Conservation (phyloP, 2,797 vertebrate species). For the Thalassophryne amazonica region DNA sequence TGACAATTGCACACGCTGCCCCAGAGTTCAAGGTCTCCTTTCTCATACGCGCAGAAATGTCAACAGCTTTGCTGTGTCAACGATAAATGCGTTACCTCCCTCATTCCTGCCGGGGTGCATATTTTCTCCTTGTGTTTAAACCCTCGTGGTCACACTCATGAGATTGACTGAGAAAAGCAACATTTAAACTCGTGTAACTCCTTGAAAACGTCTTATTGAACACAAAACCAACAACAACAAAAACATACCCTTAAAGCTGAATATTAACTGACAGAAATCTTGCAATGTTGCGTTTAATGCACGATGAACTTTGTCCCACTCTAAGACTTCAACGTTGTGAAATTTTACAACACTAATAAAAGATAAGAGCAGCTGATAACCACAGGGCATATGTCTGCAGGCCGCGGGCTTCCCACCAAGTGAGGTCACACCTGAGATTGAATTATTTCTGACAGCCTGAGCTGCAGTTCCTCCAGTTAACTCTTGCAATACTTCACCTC, state of each 20-base stretch:
- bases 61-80: constrained; percentile 25
- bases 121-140: constrained; percentile 6
- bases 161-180: background rate
- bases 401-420: constrained; percentile 35
- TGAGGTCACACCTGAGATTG: constrained; percentile 29
- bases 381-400: background rate
- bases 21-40: background rate
- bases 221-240: too few species aligned
- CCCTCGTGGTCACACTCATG: background rate
- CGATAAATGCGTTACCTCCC: constrained; percentile 4
- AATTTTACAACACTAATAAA: constrained; percentile 46
- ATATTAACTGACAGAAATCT: too few species aligned
- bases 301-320: constrained; percentile 11
- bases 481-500: constrained; percentile 4
- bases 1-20: constrained; percentile 1
- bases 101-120: constrained; percentile 4
- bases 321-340: constrained; percentile 10
- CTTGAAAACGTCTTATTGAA: too few species aligned
- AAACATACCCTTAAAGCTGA: too few species aligned
- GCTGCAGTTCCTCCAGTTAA: constrained; percentile 8
- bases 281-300: background rate
- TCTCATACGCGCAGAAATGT: constrained; percentile 11
- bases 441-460: constrained; percentile 11
- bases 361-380: constrained; percentile 12
- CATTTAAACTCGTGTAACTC: too few species aligned